A percentile compares a stretch with the other conserved stretches of the same genome.
These are phyloP conservation scores for Daboia siamensis DNA, from an alignment of 2,113 vertebrate species.

Conservation along the genomic window DNA sequence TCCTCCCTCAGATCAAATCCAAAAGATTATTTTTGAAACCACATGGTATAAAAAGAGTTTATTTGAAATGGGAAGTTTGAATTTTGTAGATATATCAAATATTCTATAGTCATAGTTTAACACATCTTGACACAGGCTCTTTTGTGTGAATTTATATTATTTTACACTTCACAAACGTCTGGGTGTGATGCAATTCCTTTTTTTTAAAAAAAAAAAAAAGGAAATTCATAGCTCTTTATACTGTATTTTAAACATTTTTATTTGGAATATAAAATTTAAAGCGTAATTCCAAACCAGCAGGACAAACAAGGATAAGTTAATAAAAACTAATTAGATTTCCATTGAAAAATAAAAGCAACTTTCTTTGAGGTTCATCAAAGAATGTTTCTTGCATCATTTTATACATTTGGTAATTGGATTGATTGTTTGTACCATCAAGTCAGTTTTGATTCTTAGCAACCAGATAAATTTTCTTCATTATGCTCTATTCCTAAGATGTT, in stretches of 20 bases:
- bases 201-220: neutral
- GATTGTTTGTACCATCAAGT: neutral
- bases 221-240: neutral
- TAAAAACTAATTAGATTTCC: conserved; percentile 17
- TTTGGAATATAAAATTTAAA: conserved; percentile 20
- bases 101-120: neutral
- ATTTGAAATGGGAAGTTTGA: conserved; percentile 12
- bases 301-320: neutral
- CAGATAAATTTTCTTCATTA: too few species aligned
- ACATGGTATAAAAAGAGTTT: conserved; percentile 19
- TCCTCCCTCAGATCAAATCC: conserved; percentile 16
- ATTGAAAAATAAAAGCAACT: conserved; percentile 22
- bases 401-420: conserved; percentile 26
- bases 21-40: conserved; percentile 27
- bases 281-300: conserved; percentile 6
- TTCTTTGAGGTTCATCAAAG: conserved; percentile 37
- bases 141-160: conserved; percentile 29
- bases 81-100: conserved; percentile 7
- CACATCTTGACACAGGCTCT: conserved; percentile 16
- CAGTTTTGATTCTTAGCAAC: neutral
- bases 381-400: neutral
- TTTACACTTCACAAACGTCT: conserved; percentile 7
- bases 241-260: neutral
- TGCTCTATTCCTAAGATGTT: too few species aligned
- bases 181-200: conserved; percentile 3